Evolutionary conservation across 2,797 vertebrate genomes (phyloP), one percentile per base, ranked within the genome.

Genomic region (Sebastes elongatus): DNA sequence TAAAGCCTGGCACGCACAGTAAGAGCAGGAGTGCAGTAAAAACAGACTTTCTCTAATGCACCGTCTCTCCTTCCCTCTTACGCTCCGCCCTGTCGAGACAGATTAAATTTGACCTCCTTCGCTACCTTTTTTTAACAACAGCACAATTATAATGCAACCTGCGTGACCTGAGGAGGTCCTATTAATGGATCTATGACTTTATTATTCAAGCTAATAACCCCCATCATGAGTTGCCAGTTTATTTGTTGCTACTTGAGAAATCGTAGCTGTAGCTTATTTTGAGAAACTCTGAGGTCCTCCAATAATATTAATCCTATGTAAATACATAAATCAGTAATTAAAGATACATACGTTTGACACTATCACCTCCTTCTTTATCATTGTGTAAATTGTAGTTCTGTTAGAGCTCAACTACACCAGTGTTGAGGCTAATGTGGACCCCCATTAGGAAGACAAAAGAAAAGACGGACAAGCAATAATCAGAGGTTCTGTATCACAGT

Each of bases 1-100:
- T 92, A 66, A 93, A 87, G 80, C 67, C 67, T 65, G 74, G 77
- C 91, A 78, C 42, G 72, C 70, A 33, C 79, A 56, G 46, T 71
- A 14, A 74, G 70, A 71, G 55, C 73, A 66, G 20, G 25, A 62
- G 60, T 64, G 78, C 80, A 83, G 38, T 68, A 56, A 76, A 83
- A 62, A 38, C 64, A 68, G 53, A 61, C 64, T 25, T 68, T 64
- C 33, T 80, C 61, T 64, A 71, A 71, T 66, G 60, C 52, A 27
- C 28, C 49, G 3, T 75, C 30, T 75, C 66, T 66, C 32, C 16
- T 22, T 27, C 25, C 59, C 59, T 79, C 35, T 78, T 56, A 28
- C 18, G n/a, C 14, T n/a, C 16, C 14, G 46, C 59, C 25, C 14
- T 27, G 27, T 49, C 8, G 4, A 67, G 28, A 33, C 6, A 11